These are phyloP conservation scores for Pollimyrus isidori DNA, from an alignment of 2,113 vertebrate species.

Conservation along the genomic window DNA sequence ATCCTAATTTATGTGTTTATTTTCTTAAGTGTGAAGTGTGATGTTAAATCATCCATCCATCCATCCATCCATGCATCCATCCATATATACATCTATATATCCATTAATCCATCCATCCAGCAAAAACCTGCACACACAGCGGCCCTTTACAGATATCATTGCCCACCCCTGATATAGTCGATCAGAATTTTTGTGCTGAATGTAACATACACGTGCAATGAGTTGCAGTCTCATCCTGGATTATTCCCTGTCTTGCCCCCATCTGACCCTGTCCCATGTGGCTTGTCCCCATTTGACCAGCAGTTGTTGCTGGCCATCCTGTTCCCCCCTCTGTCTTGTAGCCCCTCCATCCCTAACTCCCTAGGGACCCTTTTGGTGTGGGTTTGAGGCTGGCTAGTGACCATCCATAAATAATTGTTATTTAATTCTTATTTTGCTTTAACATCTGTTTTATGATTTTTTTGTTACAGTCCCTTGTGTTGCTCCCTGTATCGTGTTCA, in stretches of 20 bases:
- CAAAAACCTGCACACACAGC: too few relatives aligned
- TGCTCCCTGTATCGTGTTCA: neutral
- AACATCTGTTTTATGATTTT: neutral
- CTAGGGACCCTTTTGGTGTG: neutral
- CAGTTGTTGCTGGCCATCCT: neutral
- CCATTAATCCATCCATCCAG: too few relatives aligned
- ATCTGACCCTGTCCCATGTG: neutral
- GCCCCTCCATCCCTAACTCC: neutral
- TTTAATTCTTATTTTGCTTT: neutral
- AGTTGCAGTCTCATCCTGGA: neutral
- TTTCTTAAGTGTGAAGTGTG: neutral
- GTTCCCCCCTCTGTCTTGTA: neutral
- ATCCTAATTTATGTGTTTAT: neutral
- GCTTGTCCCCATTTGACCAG: neutral
- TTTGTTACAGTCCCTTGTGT: neutral
- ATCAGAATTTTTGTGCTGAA: neutral
- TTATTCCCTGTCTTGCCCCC: neutral
- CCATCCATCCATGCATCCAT: neutral
- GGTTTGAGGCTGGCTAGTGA: neutral
- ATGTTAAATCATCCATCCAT: neutral
- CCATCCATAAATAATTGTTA: neutral
- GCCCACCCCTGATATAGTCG: neutral
- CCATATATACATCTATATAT: too few relatives aligned
- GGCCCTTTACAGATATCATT: too few relatives aligned
- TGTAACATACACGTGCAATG: neutral